Base-by-base conservation (phyloP, 1,140 invertebrate species). In the Colletes latitarsis region DNA sequence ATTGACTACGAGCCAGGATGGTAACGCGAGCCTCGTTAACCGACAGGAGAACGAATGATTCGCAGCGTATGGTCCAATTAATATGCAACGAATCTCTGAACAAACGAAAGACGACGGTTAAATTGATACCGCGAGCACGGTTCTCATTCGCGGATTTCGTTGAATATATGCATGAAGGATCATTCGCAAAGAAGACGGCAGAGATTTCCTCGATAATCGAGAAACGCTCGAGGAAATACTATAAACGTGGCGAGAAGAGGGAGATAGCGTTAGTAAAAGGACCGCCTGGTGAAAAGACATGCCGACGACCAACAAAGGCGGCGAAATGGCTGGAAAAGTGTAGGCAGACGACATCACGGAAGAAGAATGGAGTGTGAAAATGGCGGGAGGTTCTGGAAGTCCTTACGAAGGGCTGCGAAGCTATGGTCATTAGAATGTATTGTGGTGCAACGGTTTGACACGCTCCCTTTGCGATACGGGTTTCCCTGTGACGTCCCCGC, bases 391-490 rank as follows among this genome's bases (percentile, higher is more conserved):
- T 43, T 30, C 30, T 76, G 67, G 63, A 81, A 70, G 71, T 86
- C 77, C 58, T 81, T 58, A 14, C 69, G 63, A 39, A 3, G 17
- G 53, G 79, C 80, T 78, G 69, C 66, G 67, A 83, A 84, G 81
- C 64, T 72, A 84, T 82, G 88, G 87, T 92, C 91, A 92, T 92
- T 92, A 92, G 90, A 91, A 88, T 83, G 86, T 86, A 92, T 92
- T 92, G 91, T 92, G 78, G 79, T 69, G 79, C 82, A 86, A 89
- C 85, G 85, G 87, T 89, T 88, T 87, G 82, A 87, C 83, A 84
- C 70, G 77, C 53, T 87, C 87, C 67, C 73, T 82, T 79, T 63
- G 53, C 69, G 4, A 9, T 52, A 15, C 17, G 8, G 14, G n/a
- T n/a, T 41, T 52, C 39, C 52, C 41, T 39, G 30, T 19, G 43